Base-by-base conservation (phyloP, 2,888 invertebrate genomes). In the Acanthosepion pharaonis region DNA sequence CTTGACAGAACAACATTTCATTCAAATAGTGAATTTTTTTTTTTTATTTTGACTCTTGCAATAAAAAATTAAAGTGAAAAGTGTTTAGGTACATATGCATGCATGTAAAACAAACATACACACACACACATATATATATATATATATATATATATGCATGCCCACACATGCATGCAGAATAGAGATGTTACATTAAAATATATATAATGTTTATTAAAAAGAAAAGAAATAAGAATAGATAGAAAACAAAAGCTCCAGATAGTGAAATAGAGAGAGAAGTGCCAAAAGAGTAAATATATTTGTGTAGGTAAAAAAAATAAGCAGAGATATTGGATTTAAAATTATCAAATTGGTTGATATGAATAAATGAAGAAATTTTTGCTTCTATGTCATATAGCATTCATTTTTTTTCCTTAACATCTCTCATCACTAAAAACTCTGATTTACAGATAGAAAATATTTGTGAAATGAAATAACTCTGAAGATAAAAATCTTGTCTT, bases 361-460 rank as follows among this genome's bases (percentile, higher is more conserved):
- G 5, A 59, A 6, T 59, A 23, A 23, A 23, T 23, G 78, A 78
- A 33, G 9, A n/a, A 78, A 78, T 33, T 8, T n/a, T n/a, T 78
- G 33, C 78, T 78, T n/a, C n/a, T 33, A 78, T 33, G 78, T 78
- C n/a, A 78, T 9, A 78, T 33, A 33, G 78, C 78, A 78, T n/a
- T 78, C 78, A n/a, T 78, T 78, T 78, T 33, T 33, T 78, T 78
- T 78, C 2, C n/a, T n/a, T 15, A 18, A 3, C 78, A 5, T 18
- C 33, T 78, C n/a, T 33, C 11, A n/a, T 33, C n/a, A 33, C 78
- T 6, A 78, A 11, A 33, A 78, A 78, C 15, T 78, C 78, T n/a
- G 78, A 78, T 78, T 78, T 78, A 78, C n/a, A n/a, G 78, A 78
- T 78, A 78, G 78, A 78, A 78, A 78, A n/a, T 78, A 78, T 78